Conservation (phyloP, 1,140 invertebrate genomes). For the Conus betulinus region DNA sequence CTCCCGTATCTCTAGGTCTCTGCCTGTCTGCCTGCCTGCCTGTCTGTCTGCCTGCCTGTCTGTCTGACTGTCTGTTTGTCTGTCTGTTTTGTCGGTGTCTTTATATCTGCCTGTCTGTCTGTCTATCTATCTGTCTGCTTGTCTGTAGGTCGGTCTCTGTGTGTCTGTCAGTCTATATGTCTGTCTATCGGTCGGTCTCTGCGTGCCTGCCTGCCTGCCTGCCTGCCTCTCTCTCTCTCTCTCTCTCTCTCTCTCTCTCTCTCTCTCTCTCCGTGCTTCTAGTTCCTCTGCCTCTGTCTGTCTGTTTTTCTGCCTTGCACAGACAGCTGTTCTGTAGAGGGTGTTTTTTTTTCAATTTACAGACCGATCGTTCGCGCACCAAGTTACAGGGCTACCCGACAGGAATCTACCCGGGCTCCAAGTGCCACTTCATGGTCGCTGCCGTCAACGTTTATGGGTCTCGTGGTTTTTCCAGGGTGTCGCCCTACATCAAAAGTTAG, state of each 20-base stretch:
- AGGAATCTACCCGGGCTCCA: constrained; percentile 39
- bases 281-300: not conserved
- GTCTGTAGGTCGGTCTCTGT: no score
- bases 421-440: constrained; percentile 45
- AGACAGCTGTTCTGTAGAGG: no score
- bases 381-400: constrained; percentile 38
- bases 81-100: not conserved
- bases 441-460: constrained; percentile 44
- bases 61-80: not conserved
- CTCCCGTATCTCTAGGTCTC: not conserved
- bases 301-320: not conserved
- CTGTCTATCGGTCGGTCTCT: no score
- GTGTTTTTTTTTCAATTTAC: not conserved
- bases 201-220: no score
- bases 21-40: not conserved
- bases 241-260: not conserved
- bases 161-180: no score
- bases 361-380: constrained; percentile 22
- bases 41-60: not conserved
- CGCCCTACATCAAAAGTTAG: constrained; percentile 42
- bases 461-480: constrained; percentile 34
- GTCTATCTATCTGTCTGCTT: no score
- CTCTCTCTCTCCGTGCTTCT: not conserved
- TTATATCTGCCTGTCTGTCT: not conserved
- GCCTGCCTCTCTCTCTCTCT: not conserved